phyloP scores from a whole-genome alignment of 2,888 invertebrate genomes.

The Sesia apiformis region DNA sequence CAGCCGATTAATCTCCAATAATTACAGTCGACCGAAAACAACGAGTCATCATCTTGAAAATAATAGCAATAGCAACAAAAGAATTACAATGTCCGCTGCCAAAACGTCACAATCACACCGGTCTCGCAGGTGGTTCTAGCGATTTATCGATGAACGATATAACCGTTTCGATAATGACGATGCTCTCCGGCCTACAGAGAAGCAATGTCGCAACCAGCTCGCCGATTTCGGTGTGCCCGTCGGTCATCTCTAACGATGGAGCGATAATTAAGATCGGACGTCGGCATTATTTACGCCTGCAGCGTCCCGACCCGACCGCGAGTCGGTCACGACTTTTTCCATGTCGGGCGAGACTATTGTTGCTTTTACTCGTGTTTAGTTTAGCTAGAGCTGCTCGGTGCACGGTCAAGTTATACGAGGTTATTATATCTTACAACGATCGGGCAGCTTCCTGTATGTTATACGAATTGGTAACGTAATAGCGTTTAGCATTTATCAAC shows the following conservation, averaged over 20 bases:
- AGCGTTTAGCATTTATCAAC: neutral
- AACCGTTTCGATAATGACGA: slow-evolving; percentile 48
- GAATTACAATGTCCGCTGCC: slow-evolving; percentile 64
- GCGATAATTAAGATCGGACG: slow-evolving; percentile 71
- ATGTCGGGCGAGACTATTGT: slow-evolving; percentile 59
- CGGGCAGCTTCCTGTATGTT: neutral
- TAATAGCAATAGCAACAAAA: slow-evolving; percentile 63
- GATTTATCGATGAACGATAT: slow-evolving; percentile 59
- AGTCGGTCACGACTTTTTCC: slow-evolving; percentile 68
- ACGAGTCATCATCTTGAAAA: slow-evolving; percentile 57
- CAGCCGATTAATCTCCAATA: neutral
- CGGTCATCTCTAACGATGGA: slow-evolving; percentile 71
- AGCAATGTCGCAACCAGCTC: slow-evolving; percentile 55
- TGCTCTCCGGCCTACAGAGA: slow-evolving; percentile 29
- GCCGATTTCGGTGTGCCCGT: slow-evolving; percentile 62
- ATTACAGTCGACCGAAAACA: slow-evolving; percentile 3
- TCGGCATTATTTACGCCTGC: slow-evolving; percentile 69
- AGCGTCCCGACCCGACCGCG: slow-evolving; percentile 56
- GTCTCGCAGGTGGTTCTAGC: slow-evolving; percentile 58
- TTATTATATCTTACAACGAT: neutral
- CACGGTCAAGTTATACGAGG: slow-evolving; percentile 19
- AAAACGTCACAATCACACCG: slow-evolving; percentile 53
- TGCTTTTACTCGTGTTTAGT: slow-evolving; percentile 22
- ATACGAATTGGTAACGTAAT: neutral
- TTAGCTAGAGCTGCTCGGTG: slow-evolving; percentile 28